These are phyloP conservation scores for Melanotaenia duboulayi DNA, from an alignment of 2,113 vertebrate species.

Conservation along the genomic window DNA sequence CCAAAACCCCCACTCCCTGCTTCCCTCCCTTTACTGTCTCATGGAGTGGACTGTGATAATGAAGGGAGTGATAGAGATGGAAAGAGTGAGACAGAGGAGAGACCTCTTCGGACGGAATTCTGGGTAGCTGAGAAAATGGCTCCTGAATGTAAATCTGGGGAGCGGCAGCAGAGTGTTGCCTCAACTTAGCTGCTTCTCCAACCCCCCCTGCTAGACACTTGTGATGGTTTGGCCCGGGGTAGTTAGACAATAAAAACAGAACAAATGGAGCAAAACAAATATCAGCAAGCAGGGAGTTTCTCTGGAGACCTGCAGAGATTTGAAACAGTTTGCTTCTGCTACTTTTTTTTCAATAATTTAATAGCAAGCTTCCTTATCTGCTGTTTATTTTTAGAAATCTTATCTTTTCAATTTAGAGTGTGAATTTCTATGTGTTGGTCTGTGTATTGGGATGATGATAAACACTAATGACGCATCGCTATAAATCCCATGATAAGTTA, in stretches of 20 bases:
- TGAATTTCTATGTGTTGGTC: slow-evolving; percentile 1
- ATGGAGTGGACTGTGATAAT: slow-evolving; percentile 79
- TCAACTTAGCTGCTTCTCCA: slow-evolving; percentile 59
- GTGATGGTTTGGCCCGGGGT: slow-evolving; percentile 67
- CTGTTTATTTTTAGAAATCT: slow-evolving; percentile 38
- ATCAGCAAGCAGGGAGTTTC: slow-evolving; percentile 54
- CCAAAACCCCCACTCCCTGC: slow-evolving; percentile 34
- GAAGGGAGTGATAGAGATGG: slow-evolving; percentile 62
- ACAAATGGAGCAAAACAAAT: slow-evolving; percentile 62
- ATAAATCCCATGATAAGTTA: slow-evolving; percentile 32
- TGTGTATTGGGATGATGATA: slow-evolving; percentile 5
- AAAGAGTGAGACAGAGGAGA: slow-evolving; percentile 42
- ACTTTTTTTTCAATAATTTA: slow-evolving; percentile 47
- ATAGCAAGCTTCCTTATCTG: slow-evolving; percentile 24
- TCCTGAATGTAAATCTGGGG: slow-evolving; percentile 70
- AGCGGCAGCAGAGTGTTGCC: slow-evolving; percentile 63
- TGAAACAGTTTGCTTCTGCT: slow-evolving; percentile 35
- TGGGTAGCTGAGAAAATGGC: slow-evolving; percentile 68
- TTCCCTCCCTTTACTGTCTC: slow-evolving; percentile 63
- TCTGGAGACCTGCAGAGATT: slow-evolving; percentile 64
- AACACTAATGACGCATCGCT: slow-evolving; percentile 23
- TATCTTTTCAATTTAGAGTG: slow-evolving; percentile 22
- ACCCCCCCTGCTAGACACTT: slow-evolving; percentile 36
- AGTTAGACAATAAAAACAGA: slow-evolving; percentile 66
- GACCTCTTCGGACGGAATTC: slow-evolving; percentile 60